A percentile compares a stretch with the other conserved stretches of the same genome.
Evolutionary conservation across 53 echinoderm and acorn worm genomes (phyloP).

Genomic region (Echinometra lucunter): DNA sequence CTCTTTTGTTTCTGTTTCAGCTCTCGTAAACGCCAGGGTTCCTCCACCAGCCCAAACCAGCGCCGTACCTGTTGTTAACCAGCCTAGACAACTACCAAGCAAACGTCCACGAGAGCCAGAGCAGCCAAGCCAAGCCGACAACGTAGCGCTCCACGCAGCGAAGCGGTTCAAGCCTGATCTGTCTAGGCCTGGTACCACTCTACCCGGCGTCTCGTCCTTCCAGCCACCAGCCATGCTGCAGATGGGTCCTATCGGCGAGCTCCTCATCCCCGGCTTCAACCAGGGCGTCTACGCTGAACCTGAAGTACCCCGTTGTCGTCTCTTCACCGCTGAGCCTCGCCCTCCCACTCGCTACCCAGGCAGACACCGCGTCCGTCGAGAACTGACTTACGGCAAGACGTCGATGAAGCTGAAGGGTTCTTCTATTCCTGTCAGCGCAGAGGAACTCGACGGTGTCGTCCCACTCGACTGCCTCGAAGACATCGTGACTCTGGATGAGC

Average conservation of each 20-base stretch:
- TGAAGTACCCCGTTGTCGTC: neutral
- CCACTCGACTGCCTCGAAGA: constrained; percentile 31
- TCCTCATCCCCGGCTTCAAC: neutral
- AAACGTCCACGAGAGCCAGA: constrained; percentile 5
- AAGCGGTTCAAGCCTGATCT: constrained; percentile 55
- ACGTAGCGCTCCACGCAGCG: constrained; percentile 18
- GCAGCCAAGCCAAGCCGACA: constrained; percentile 30
- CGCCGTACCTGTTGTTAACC: neutral
- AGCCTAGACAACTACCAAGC: neutral
- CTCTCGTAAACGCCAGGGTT: neutral
- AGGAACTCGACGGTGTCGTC: constrained; percentile 22
- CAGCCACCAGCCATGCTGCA: constrained; percentile 15
- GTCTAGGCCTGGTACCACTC: constrained; percentile 23
- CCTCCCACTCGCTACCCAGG: neutral
- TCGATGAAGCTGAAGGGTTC: constrained; percentile 10
- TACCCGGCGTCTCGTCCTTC: constrained; percentile 13
- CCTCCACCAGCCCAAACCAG: neutral
- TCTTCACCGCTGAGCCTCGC: neutral
- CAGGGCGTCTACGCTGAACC: neutral
- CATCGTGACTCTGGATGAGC: neutral
- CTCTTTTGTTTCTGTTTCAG: neutral
- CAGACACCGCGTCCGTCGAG: constrained; percentile 41
- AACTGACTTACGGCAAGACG: constrained; percentile 21
- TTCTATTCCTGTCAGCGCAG: neutral
- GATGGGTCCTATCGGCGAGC: neutral